Percentiles rank a stretch among this genome's conserved stretches.
Conservation (phyloP, 2,888 invertebrate genomes). For the Bruchidius siliquastri region DNA sequence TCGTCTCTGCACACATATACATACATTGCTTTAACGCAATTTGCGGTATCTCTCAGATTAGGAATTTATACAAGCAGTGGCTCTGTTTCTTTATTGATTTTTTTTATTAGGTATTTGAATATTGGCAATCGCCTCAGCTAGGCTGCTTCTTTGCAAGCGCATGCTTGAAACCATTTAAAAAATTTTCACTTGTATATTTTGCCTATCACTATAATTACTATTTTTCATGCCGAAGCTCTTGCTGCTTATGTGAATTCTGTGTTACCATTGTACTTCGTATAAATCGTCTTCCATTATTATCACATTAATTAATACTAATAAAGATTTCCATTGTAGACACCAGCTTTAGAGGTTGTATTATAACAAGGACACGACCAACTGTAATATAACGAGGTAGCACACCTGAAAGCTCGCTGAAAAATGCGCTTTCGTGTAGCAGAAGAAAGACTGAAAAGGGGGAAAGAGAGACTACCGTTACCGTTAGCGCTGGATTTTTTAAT, state of each 20-base stretch:
- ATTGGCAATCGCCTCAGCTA: no score
- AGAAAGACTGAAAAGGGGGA: neutral
- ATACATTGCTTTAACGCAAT: neutral
- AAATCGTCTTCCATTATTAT: neutral
- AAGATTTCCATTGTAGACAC: neutral
- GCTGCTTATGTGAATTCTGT: no score
- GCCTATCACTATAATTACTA: no score
- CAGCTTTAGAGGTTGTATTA: neutral
- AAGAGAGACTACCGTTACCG: neutral
- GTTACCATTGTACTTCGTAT: no score
- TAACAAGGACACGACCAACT: neutral
- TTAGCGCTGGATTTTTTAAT: neutral
- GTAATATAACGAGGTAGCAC: neutral
- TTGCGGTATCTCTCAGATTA: neutral
- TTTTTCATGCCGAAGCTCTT: no score
- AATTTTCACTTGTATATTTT: no score
- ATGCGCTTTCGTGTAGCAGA: neutral
- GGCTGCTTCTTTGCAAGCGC: no score
- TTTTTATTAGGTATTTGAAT: neutral
- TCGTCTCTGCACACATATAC: neutral
- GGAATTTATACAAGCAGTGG: neutral
- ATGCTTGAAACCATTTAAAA: no score
- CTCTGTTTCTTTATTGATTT: neutral
- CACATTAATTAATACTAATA: neutral
- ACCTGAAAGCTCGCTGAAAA: neutral